Evolutionary conservation across 2,888 invertebrate species (phyloP), one percentile per base, ranked within the genome.

Genomic region (Sthenelais limicola): DNA sequence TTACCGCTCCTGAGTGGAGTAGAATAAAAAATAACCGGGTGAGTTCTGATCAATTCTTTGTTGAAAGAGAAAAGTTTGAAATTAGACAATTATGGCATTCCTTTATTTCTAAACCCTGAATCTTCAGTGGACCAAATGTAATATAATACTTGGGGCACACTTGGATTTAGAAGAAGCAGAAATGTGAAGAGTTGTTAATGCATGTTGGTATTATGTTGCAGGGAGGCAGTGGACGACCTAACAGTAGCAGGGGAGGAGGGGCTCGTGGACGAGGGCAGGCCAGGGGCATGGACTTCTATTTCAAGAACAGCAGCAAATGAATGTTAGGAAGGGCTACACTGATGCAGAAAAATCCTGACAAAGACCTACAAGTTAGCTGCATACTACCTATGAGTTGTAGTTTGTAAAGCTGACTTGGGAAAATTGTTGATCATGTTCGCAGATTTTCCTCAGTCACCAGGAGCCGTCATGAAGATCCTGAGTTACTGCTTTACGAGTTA

Each of bases 1-100:
- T 83, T 0, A 68, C 81, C n/a, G 83, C 82, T 5, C 83, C 82
- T 48, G 84, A 84, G 68, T 84, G 84, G 84, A 74, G 77, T 47
- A 78, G 80, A 56, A 82, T n/a, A n/a, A n/a, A 83, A 26, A 43
- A 24, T 18, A 52, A 52, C 3, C 68, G 52, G 47, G 66, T 33
- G 24, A 68, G 28, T 28, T 30, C 24, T 38, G 32, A 12, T 28
- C 28, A 35, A 38, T 7, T 26, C 52, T 18, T 68, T 18, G 1
- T 47, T 68, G 30, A 43, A 43, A 43, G 43, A 12, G 18, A 9
- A 43, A 43, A 9, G 18, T 43, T 9, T 43, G 18, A 18, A 12
- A 9, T 12, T 9, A 43, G 9, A 12, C 15, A 43, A 9, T 43
- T 43, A 9, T 43, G 43, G 9, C 43, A 12, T 43, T 9, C 9